Percentiles rank a stretch among this genome's conserved stretches.
phyloP scores from a whole-genome alignment of 2,797 vertebrate species.

The Sebastes steindachneri region DNA sequence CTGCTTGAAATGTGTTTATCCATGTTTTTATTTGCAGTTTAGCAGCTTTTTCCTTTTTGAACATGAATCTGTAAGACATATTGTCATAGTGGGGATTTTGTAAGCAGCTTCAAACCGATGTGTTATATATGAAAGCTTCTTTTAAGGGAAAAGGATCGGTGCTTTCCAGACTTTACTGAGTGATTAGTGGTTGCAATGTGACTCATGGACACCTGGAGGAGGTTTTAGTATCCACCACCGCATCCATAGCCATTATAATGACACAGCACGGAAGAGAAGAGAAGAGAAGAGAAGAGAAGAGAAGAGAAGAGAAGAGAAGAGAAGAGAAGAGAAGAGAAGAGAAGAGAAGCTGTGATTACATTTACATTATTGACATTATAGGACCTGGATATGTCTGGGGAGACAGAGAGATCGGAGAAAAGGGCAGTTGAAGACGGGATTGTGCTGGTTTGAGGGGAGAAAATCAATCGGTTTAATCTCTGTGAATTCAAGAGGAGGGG shows the following conservation, averaged over 20 bases:
- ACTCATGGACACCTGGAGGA: conserved; percentile 46
- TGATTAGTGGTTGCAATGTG: conserved; percentile 34
- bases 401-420: conserved; percentile 33
- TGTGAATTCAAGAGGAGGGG: conserved; percentile 37
- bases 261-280: not conserved
- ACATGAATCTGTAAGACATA: not conserved
- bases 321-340: conserved; percentile 2
- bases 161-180: conserved; percentile 15
- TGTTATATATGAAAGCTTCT: not conserved
- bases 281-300: not conserved
- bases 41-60: not conserved
- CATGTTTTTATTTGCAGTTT: not conserved
- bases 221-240: conserved; percentile 17
- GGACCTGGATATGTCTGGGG: conserved; percentile 54
- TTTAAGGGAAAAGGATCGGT: not conserved
- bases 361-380: conserved; percentile 80
- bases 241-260: conserved; percentile 13
- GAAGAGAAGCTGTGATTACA: conserved; percentile 57
- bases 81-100: not conserved
- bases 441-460: conserved; percentile 39
- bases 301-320: not conserved
- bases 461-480: conserved; percentile 71
- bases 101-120: not conserved
- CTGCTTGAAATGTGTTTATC: not conserved
- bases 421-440: conserved; percentile 35